phyloP scores from a whole-genome alignment of 2,797 vertebrate genomes.

The Poecilia gillii region DNA sequence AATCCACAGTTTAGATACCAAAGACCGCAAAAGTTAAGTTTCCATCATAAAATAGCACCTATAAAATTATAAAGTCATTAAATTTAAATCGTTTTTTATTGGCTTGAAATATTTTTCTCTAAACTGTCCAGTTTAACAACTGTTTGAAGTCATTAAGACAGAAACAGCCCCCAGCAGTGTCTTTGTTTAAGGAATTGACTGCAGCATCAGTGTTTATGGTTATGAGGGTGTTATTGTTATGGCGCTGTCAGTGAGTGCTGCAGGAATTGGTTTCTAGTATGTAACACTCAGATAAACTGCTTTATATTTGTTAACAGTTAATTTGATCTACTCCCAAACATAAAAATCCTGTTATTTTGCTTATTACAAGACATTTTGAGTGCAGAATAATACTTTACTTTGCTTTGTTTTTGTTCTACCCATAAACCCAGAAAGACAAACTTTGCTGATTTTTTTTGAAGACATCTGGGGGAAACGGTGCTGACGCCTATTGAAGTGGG shows the following conservation, averaged over 20 bases:
- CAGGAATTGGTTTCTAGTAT: neutral
- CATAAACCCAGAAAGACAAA: neutral
- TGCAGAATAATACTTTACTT: neutral
- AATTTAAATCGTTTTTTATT: neutral
- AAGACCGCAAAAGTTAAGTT: neutral
- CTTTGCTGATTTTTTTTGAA: neutral
- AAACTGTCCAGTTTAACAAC: slow-evolving; percentile 8
- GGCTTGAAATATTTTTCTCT: neutral
- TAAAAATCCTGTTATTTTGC: neutral
- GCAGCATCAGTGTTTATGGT: slow-evolving; percentile 6
- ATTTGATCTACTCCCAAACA: neutral
- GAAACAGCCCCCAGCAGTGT: neutral
- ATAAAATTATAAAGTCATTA: neutral
- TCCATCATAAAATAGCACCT: neutral
- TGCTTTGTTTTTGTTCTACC: neutral
- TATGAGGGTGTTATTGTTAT: slow-evolving; percentile 1
- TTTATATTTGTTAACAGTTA: neutral
- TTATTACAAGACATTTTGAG: neutral
- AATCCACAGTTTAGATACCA: neutral
- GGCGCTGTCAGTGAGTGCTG: neutral
- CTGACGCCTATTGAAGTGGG: neutral
- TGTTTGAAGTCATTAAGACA: slow-evolving; percentile 2
- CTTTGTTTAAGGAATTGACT: slow-evolving; percentile 11
- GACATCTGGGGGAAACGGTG: neutral
- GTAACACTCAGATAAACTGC: neutral